Conservation (phyloP, 1,140 invertebrate genomes). For the Campodea augens region DNA sequence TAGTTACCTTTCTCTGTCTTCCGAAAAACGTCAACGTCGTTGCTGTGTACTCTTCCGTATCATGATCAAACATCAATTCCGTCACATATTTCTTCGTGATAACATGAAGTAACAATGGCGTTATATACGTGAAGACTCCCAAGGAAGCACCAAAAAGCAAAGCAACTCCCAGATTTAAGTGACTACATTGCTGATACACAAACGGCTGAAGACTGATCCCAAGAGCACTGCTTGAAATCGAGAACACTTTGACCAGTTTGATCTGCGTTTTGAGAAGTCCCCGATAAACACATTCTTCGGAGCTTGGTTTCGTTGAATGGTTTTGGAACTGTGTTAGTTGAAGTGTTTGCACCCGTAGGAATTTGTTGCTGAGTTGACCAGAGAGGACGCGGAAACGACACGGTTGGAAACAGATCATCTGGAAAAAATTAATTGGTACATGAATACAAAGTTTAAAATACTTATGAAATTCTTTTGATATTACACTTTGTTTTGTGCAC, state of each 20-base stretch:
- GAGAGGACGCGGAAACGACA: too few relatives aligned
- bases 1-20: constrained; percentile 34
- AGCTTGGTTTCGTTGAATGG: too few relatives aligned
- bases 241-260: constrained; percentile 55
- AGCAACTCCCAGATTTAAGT: constrained; percentile 29
- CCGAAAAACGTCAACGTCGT: constrained; percentile 45
- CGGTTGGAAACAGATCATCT: too few relatives aligned
- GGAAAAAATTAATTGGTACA: too few relatives aligned
- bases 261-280: constrained; percentile 46
- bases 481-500: too few relatives aligned
- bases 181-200: constrained; percentile 36
- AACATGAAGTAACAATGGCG: constrained; percentile 60
- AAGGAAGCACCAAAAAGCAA: constrained; percentile 40
- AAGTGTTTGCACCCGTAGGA: neutral
- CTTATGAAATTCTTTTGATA: too few relatives aligned
- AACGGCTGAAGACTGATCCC: constrained; percentile 52
- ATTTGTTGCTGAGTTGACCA: neutral
- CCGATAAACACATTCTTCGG: constrained; percentile 28
- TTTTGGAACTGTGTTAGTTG: too few relatives aligned
- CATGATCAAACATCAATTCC: constrained; percentile 25
- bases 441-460: too few relatives aligned
- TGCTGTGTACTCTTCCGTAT: constrained; percentile 43
- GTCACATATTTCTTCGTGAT: constrained; percentile 73
- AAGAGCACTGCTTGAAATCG: constrained; percentile 45
- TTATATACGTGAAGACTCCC: constrained; percentile 59